phyloP scores from a whole-genome alignment of 2,888 invertebrate genomes.

The Brachynemurus nebulosus region DNA sequence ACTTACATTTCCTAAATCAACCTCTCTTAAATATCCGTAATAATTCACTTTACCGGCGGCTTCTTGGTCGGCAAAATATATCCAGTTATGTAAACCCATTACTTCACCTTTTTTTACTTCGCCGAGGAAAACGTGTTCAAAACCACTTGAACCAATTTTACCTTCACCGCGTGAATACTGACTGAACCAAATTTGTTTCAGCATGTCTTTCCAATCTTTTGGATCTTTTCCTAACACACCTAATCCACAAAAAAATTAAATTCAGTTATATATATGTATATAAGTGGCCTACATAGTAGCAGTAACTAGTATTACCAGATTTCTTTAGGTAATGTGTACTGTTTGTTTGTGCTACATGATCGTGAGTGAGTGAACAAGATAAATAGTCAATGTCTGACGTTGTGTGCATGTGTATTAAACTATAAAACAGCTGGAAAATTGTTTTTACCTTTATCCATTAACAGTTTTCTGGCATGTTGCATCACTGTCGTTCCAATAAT shows the following conservation, averaged over 20 bases:
- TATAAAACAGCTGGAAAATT: no score
- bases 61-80: conserved; percentile 72
- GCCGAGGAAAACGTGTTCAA: conserved; percentile 84
- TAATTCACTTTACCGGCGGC: conserved; percentile 54
- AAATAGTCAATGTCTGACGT: no score
- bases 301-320: no score
- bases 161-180: conserved; percentile 70
- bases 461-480: conserved; percentile 52
- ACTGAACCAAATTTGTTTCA: conserved; percentile 65
- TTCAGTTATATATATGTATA: no score
- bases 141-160: conserved; percentile 74
- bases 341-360: no score
- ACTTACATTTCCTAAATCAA: conserved; percentile 57
- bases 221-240: no score
- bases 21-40: conserved; percentile 60
- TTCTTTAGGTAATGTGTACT: no score
- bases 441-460: conserved; percentile 42
- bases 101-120: conserved; percentile 68
- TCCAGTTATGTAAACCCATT: conserved; percentile 82
- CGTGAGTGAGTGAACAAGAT: no score
- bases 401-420: no score
- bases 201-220: conserved; percentile 53
- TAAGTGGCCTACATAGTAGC: no score
- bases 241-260: no score
- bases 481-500: conserved; percentile 66